Conservation (phyloP, 1,140 invertebrate species). For the Anoplophora glabripennis region DNA sequence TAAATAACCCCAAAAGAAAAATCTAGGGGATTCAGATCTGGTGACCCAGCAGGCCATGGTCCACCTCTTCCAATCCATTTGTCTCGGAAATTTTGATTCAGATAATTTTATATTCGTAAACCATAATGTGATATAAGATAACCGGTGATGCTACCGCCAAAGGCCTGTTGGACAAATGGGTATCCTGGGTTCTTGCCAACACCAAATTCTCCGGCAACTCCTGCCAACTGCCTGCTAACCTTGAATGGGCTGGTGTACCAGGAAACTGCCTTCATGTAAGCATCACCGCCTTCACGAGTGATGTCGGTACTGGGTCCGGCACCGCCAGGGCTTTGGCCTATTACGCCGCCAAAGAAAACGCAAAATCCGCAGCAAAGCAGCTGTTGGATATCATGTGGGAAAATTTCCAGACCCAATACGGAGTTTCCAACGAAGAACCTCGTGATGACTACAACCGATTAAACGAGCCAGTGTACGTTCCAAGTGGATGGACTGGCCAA, state of each 20-base stretch:
- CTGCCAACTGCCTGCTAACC: background rate
- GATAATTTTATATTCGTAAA: too few species aligned
- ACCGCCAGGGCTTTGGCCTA: constrained; percentile 6
- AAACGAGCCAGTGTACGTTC: constrained; percentile 26
- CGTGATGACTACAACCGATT: constrained; percentile 16
- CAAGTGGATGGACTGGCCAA: constrained; percentile 22
- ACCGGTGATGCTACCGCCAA: background rate
- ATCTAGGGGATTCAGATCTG: too few species aligned
- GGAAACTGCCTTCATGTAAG: background rate
- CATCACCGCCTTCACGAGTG: background rate
- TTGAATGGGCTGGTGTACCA: background rate
- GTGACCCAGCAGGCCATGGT: too few species aligned
- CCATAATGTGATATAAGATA: too few species aligned
- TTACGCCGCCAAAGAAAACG: constrained; percentile 7
- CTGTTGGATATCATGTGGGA: constrained; percentile 5
- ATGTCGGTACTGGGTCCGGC: background rate
- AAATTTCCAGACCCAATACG: background rate
- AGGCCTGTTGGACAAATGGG: constrained; percentile 9
- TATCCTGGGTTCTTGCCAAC: background rate
- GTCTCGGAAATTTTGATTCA: too few species aligned
- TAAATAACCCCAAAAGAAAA: too few species aligned
- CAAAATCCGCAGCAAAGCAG: background rate
- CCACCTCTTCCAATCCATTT: too few species aligned
- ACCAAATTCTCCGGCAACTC: background rate
- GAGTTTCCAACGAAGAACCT: background rate